Base-by-base conservation (phyloP, 2,113 vertebrate genomes). In the Zosterops hypoxanthus region DNA sequence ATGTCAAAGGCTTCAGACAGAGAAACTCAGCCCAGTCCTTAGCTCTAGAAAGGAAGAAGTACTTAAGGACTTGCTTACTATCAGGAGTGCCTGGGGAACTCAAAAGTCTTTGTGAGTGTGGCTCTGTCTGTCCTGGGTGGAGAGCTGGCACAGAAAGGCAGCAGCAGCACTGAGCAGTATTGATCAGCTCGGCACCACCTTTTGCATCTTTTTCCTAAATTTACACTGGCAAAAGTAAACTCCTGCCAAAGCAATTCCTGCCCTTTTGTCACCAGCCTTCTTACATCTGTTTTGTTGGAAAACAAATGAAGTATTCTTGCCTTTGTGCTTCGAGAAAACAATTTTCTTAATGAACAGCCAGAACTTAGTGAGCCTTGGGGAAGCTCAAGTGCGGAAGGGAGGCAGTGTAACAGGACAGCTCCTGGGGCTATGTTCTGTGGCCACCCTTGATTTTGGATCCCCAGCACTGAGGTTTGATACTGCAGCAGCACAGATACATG, bases 111-210 rank as follows among this genome's bases (percentile, higher is more conserved):
- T 25, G 10, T 18, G 12, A 59, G 29, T 2, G 3, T 55, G 71
- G 33, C 39, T 78, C 20, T 15, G 18, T 39, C 44, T 59, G 55
- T 69, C 4, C 6, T 12, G 26, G 11, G 8, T 34, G 49, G 77
- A 44, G n/a, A 82, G 36, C 50, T 36, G 70, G 63, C 34, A 34
- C 0, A 3, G 49, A 71, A 79, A 28, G 65, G 46, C 71, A 13
- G 53, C 33, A 75, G 69, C 64, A 65, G 69, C 66, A 39, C 14
- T 1, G 12, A 55, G 68, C 26, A 11, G 1, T 11, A 4, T 15
- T 0, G 0, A 13, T 23, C 63, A 68, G 25, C 52, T 36, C 42
- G 24, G 52, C 47, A 77, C 14, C n/a, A 16, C 15, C 18, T 59
- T 90, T 42, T 24, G 24, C 57, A 50, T 57, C 6, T 82, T 83